A percentile compares a stretch with the other conserved stretches of the same genome.
Conservation (phyloP, 2,888 invertebrate genomes). For the Conomelus anceps region DNA sequence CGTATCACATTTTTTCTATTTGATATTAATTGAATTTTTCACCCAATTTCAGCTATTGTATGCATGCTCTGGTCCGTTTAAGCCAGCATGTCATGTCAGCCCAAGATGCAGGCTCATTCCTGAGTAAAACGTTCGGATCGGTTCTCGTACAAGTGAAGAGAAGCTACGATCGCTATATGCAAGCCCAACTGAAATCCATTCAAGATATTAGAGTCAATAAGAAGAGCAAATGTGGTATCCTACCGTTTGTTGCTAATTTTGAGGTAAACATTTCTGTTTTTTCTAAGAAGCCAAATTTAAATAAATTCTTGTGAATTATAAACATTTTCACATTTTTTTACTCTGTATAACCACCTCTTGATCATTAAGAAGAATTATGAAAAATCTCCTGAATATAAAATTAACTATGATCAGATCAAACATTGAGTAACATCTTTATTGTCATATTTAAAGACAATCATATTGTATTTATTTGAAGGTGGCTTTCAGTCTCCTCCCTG, state of each 20-base stretch:
- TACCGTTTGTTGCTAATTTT: conserved; percentile 83
- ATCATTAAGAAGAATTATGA: too few species aligned
- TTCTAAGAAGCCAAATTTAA: background rate
- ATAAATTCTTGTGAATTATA: too few species aligned
- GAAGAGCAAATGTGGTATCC: conserved; percentile 78
- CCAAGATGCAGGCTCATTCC: conserved; percentile 76
- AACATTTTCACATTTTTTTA: background rate
- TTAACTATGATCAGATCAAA: too few species aligned
- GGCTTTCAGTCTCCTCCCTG: too few species aligned
- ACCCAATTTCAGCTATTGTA: conserved; percentile 71
- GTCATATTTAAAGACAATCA: too few species aligned
- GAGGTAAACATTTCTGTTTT: conserved; percentile 49
- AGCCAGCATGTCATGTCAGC: conserved; percentile 90
- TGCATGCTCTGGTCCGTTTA: conserved; percentile 85
- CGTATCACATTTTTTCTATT: too few species aligned
- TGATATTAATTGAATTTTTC: background rate
- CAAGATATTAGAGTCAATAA: conserved; percentile 67
- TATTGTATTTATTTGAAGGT: too few species aligned
- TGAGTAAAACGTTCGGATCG: conserved; percentile 80
- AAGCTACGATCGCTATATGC: conserved; percentile 87
- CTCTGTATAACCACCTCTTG: too few species aligned
- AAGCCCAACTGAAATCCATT: conserved; percentile 71
- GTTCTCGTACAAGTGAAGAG: conserved; percentile 81
- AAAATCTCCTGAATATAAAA: too few species aligned
- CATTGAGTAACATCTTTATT: too few species aligned